Evolutionary conservation across 2,797 vertebrate species (phyloP), one percentile per base, ranked within the genome.

Genomic region (Protosalanx chinensis): DNA sequence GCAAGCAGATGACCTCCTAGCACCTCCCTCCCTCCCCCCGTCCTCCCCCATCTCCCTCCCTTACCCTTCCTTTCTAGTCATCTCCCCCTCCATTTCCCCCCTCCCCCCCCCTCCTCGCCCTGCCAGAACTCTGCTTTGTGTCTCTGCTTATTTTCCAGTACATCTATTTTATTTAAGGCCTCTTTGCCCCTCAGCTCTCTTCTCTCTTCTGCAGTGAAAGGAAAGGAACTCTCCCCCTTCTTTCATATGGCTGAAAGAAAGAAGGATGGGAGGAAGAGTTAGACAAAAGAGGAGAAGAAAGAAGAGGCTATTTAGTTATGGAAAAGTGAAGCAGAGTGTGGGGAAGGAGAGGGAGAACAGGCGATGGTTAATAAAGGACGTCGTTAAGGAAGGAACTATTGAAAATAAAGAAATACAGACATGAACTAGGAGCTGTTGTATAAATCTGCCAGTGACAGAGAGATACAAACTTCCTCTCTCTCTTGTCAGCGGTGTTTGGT

Each of bases 1-100:
- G 91, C 85, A 83, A 88, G 88, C 78, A 86, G 82, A 79, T 94
- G 92, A 93, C 92, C 92, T 91, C 89, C 90, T 84, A 89, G 87
- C 90, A 92, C 91, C 91, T 92, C 86, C 71, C 85, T 90, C 85
- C 80, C 82, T 84, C 79, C 87, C 85, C 81, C 77, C 86, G 83
- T 85, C 74, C 63, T 63, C 80, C 82, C 66, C 76, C 49, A 57
- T 29, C 51, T 59, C 16, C 88, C 88, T 88, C 85, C 81, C 88
- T 84, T 82, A 83, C 88, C 88, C 88, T 46, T 61, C 56, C 61
- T 60, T 20, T 18, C 62, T 68, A 23, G 70, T 23, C 35, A 35
- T 3, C 58, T 66, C 51, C 57, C 83, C 82, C 81, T 82, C 81
- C 84, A 84, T 81, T 56, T 68, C 75, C 78, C 68, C 72, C 78